Evolutionary conservation across 2,113 vertebrate genomes (phyloP).

Genomic region (Ammospiza caudacuta): DNA sequence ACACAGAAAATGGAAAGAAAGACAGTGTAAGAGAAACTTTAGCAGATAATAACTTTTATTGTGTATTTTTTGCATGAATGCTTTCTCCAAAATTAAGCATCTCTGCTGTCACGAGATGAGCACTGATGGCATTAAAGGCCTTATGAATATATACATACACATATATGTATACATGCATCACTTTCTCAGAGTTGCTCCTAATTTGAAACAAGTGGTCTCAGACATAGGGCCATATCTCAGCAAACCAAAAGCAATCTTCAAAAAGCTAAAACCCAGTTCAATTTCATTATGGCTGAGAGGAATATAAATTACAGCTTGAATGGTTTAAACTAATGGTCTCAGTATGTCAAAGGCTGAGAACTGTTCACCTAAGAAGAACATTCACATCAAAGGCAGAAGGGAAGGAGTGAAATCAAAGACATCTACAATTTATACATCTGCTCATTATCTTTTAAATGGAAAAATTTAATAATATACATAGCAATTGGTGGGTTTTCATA

Average conservation of each 20-base stretch:
- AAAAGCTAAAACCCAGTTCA: not conserved
- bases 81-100: not conserved
- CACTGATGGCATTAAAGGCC: not conserved
- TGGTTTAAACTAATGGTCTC: not conserved
- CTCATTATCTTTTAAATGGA: not conserved
- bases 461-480: not conserved
- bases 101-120: not conserved
- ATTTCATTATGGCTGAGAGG: not conserved
- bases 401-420: not conserved
- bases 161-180: not conserved
- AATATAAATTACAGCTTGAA: not conserved
- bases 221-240: not conserved
- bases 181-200: not conserved
- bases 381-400: not conserved
- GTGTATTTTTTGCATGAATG: not conserved
- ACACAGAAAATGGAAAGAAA: not conserved
- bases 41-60: not conserved
- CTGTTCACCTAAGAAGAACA: not conserved
- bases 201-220: not conserved
- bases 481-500: not conserved
- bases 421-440: not conserved
- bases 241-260: not conserved
- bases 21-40: not conserved
- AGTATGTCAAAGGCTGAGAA: not conserved
- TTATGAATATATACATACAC: not conserved